These are phyloP conservation scores for Chlorospingus flavigularis DNA, from an alignment of 2,797 vertebrate genomes.

Conservation along the genomic window DNA sequence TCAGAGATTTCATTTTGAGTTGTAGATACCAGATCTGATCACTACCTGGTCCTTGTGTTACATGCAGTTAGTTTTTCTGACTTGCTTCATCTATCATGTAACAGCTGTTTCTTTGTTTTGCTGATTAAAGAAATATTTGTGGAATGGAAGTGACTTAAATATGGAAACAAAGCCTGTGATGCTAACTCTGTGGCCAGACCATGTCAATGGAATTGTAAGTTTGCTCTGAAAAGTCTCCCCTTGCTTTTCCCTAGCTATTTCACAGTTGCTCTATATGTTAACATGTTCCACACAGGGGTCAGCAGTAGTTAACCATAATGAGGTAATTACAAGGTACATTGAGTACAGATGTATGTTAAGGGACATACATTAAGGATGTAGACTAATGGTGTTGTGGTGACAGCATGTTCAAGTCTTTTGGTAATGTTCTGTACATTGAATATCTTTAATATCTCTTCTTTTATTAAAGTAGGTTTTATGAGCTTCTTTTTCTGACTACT, in stretches of 20 bases:
- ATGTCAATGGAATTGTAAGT: neutral
- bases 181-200: neutral
- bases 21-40: neutral
- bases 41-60: neutral
- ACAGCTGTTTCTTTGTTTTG: neutral
- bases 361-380: conserved; percentile 41
- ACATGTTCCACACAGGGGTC: conserved; percentile 42
- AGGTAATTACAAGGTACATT: conserved; percentile 70
- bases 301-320: conserved; percentile 59
- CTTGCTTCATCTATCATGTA: neutral
- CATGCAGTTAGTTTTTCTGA: neutral
- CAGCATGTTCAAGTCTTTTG: conserved; percentile 20
- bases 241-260: conserved; percentile 28
- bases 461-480: neutral
- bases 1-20: neutral
- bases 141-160: neutral
- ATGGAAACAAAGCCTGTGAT: neutral
- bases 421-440: neutral
- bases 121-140: neutral
- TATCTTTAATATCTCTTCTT: neutral
- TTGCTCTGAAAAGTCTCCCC: conserved; percentile 15
- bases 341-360: conserved; percentile 59
- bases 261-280: conserved; percentile 29
- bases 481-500: neutral
- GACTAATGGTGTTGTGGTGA: conserved; percentile 9